Conservation (phyloP, 2,113 vertebrate genomes). For the Morone saxatilis region DNA sequence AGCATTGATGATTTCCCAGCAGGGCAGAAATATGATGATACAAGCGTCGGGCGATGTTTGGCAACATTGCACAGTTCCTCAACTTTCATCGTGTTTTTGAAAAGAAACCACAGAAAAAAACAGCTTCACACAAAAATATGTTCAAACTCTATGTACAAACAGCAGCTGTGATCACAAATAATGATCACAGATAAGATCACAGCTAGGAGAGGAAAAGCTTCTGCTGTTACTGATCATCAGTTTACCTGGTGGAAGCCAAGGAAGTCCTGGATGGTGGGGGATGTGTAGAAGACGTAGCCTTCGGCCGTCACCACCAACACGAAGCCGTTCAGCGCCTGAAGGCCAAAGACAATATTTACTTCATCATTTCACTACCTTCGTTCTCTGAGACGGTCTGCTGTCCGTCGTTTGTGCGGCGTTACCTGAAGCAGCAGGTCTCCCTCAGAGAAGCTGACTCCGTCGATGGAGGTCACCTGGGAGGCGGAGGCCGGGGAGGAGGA, state of each 20-base stretch:
- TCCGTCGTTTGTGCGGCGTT: background rate
- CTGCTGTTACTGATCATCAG: too few species aligned
- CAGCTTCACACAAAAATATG: too few species aligned
- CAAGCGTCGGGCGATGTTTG: background rate
- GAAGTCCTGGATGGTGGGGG: conserved; percentile 85
- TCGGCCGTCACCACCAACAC: conserved; percentile 86
- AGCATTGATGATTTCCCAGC: background rate
- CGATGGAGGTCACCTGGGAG: conserved; percentile 36
- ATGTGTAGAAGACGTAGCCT: conserved; percentile 86
- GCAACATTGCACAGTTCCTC: background rate
- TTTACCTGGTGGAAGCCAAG: conserved; percentile 86
- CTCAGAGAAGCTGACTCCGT: conserved; percentile 82
- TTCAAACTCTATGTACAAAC: too few species aligned
- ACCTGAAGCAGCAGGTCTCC: conserved; percentile 89
- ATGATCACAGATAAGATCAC: too few species aligned
- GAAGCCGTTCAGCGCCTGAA: conserved; percentile 84
- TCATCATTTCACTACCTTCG: too few species aligned
- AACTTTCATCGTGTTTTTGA: background rate
- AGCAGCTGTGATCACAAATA: too few species aligned
- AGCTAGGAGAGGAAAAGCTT: too few species aligned
- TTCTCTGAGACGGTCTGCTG: too few species aligned
- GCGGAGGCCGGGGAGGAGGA: background rate
- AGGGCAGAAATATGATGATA: too few species aligned
- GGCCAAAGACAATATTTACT: background rate
- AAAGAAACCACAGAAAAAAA: too few species aligned